These are phyloP conservation scores for Bradypodion pumilum DNA, from an alignment of 2,797 vertebrate species.

Conservation along the genomic window DNA sequence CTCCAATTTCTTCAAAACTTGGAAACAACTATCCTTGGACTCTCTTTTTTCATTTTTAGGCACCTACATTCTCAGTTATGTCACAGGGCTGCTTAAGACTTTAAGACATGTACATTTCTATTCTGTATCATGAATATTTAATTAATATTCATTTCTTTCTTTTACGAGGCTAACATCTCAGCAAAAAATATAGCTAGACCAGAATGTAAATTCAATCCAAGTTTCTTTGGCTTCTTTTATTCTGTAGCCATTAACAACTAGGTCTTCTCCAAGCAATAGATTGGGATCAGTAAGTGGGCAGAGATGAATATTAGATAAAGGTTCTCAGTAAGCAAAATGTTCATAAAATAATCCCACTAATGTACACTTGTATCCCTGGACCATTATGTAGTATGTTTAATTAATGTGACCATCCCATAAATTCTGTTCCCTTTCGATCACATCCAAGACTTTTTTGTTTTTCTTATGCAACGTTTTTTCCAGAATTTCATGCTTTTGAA, in stretches of 20 bases:
- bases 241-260: background rate
- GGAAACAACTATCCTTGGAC: no score
- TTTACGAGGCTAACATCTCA: background rate
- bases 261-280: background rate
- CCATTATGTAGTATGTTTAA: background rate
- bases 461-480: background rate
- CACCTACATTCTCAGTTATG: background rate
- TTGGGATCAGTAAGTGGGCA: background rate
- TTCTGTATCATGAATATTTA: background rate
- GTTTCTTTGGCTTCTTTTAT: background rate
- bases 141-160: background rate
- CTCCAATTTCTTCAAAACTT: no score
- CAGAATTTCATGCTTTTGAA: background rate
- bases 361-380: background rate
- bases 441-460: background rate
- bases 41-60: no score
- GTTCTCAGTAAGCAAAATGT: background rate
- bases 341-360: background rate
- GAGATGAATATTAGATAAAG: background rate
- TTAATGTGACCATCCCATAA: background rate
- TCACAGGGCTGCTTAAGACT: background rate
- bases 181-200: background rate
- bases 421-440: background rate
- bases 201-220: background rate
- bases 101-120: no score